Conservation (phyloP, 2,113 vertebrate genomes). For the Nerophis lumbriciformis region DNA sequence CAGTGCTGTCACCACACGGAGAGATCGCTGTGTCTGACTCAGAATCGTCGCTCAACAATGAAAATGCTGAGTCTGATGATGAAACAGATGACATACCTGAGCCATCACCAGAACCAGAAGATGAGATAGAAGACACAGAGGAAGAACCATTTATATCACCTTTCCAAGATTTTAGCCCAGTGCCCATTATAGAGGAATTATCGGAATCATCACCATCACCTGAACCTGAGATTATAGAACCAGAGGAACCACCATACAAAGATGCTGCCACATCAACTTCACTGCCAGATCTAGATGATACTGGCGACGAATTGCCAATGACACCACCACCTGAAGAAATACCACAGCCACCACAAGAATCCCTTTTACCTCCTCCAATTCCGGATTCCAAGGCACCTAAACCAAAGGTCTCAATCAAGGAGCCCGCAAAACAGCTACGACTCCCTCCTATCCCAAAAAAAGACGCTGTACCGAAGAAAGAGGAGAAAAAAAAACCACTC, state of each 20-base stretch:
- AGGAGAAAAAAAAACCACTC: not conserved
- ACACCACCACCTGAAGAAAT: not conserved
- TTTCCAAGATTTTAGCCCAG: not conserved
- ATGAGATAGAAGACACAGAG: too few relatives aligned
- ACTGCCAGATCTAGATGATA: conserved; percentile 1
- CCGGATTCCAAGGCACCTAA: not conserved
- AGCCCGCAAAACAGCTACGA: not conserved
- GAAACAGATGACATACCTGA: not conserved
- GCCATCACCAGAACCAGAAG: not conserved
- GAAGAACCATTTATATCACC: not conserved
- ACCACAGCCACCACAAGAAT: not conserved
- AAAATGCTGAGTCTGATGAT: not conserved
- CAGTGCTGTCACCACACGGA: conserved; percentile 4
- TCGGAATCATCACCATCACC: not conserved
- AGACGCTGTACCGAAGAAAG: not conserved
- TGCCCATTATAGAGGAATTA: not conserved
- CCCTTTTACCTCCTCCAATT: not conserved
- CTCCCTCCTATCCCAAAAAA: conserved; percentile 1
- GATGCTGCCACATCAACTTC: conserved; percentile 11
- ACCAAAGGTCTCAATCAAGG: not conserved
- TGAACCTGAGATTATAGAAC: not conserved
- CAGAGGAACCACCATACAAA: not conserved
- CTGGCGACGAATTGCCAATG: not conserved
- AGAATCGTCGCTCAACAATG: not conserved
- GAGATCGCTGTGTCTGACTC: conserved; percentile 6